Evolutionary conservation across 2,888 invertebrate genomes (phyloP).

Genomic region (Euclidia mi): DNA sequence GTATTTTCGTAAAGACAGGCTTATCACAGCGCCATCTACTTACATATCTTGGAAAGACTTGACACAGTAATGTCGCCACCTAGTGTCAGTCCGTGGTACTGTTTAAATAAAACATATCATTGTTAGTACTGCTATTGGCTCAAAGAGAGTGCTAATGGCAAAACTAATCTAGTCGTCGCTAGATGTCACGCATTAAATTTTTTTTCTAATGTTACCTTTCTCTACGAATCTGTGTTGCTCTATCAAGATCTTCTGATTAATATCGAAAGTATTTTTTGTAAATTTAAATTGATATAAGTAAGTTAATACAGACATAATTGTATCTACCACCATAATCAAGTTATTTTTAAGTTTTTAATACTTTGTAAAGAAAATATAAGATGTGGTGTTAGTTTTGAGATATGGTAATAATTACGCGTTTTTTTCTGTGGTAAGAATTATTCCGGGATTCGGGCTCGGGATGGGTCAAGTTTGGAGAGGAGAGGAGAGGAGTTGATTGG

Average conservation of each 20-base stretch:
- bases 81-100: not conserved
- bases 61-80: not conserved
- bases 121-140: slow-evolving; percentile 3
- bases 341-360: too few relatives aligned
- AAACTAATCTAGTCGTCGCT: slow-evolving; percentile 33
- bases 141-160: slow-evolving; percentile 13
- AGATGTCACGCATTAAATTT: slow-evolving; percentile 39
- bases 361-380: not conserved
- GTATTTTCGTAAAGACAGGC: too few relatives aligned
- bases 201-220: too few relatives aligned
- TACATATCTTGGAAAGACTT: not conserved
- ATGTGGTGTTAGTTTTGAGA: too few relatives aligned
- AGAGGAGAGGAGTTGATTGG: slow-evolving; percentile 42
- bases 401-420: slow-evolving; percentile 20
- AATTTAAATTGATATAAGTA: too few relatives aligned
- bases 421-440: slow-evolving; percentile 38
- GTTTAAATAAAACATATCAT: not conserved
- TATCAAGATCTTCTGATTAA: too few relatives aligned
- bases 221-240: too few relatives aligned
- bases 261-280: too few relatives aligned
- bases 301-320: too few relatives aligned
- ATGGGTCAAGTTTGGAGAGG: slow-evolving; percentile 44
- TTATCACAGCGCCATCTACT: slow-evolving; percentile 6
- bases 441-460: slow-evolving; percentile 41
- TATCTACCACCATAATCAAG: too few relatives aligned